Base-by-base conservation (phyloP, 2,797 vertebrate species). In the Sylvilagus floridanus region DNA sequence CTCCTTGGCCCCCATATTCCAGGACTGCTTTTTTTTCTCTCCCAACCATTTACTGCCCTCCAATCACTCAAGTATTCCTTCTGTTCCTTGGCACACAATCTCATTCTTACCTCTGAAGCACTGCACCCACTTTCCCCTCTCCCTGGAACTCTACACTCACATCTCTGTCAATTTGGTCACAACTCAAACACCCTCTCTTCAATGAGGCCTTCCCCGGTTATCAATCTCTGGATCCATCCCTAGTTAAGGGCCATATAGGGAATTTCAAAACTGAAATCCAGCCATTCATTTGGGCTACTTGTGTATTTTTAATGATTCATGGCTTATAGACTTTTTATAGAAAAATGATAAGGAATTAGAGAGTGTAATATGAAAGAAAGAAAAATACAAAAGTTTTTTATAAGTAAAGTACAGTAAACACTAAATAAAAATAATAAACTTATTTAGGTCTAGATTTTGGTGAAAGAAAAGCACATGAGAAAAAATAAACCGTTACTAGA, bases 291-390 rank as follows among this genome's bases (percentile, higher is more conserved):
- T 76, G 50, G 9, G 42, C 2, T 66, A 73, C 88, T 28, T 42
- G 7, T 83, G 88, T 62, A 22, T 72, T 82, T 93, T 77, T 88
- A 21, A 78, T 66, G 32, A 30, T 6, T 84, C 11, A 65, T 76
- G 22, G 21, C 47, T 47, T 71, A 13, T 26, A 63, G 63, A 50
- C 52, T 60, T 76, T 52, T 47, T 10, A 47, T 32, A 35, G 76
- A 6, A 93, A 24, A 90, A 89, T 37, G 30, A 85, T 11, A 95
- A 86, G 7, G 2, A 85, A 83, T 93, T 24, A 73, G 83, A 93
- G 12, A 73, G 37, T 11, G 7, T 12, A 69, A 52, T 30, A 21
- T 76, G 66, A 90, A 57, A 92, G 12, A 77, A 73, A 84, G 1
- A 37, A 17, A 92, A 93, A 57, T 17, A 87, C 11, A 83, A 91